Evolutionary conservation across 2,113 vertebrate genomes (phyloP).

Genomic region (Aplodontia rufa): DNA sequence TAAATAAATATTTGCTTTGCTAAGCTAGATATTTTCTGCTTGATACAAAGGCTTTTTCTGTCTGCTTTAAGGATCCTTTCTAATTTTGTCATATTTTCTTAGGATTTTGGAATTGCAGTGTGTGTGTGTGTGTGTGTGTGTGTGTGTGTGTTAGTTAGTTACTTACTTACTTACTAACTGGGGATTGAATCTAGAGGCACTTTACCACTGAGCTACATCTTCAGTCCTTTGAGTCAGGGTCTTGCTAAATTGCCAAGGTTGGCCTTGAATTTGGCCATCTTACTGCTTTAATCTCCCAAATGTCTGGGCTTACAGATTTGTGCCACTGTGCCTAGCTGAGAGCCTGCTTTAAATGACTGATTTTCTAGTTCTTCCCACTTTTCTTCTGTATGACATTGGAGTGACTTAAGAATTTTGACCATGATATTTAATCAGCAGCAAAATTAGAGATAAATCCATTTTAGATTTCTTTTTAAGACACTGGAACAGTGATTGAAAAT

Average conservation of each 20-base stretch:
- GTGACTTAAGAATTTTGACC: conserved; percentile 37
- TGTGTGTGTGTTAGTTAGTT: too few species aligned
- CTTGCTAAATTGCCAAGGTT: neutral
- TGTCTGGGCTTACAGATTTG: neutral
- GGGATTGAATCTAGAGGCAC: neutral
- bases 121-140: neutral
- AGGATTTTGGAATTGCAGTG: neutral
- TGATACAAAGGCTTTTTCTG: neutral
- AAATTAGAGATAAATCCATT: conserved; percentile 42
- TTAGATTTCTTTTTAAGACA: conserved; percentile 40
- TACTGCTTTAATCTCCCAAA: neutral
- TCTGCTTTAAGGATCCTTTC: neutral
- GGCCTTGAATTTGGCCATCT: neutral
- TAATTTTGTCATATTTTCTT: neutral
- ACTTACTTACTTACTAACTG: too few species aligned
- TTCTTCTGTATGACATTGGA: neutral
- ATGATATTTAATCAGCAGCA: conserved; percentile 14
- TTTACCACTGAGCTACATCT: neutral
- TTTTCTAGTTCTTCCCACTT: neutral
- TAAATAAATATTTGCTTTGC: neutral
- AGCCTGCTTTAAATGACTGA: conserved; percentile 16
- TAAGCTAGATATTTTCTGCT: neutral
- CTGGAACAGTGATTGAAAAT: conserved; percentile 53
- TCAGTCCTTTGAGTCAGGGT: neutral
- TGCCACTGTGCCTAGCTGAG: neutral